Evolutionary conservation across 1,140 invertebrate species (phyloP).

Genomic region (fruit fly (Drosophila melanogaster)): Release_6_plus_ISO1_MT NT_033777.3:29670001-29670500

Average conservation of each 20-base stretch:
- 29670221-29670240: slow-evolving; percentile 24
- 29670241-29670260: slow-evolving; percentile 59
- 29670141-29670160: slow-evolving; percentile 51
- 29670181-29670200: neutral
- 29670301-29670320: neutral
- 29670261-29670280: slow-evolving; percentile 39
- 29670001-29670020: slow-evolving; percentile 61
- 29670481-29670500: slow-evolving; percentile 74
- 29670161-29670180: neutral
- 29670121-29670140: slow-evolving; percentile 64
- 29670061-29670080: slow-evolving; percentile 66
- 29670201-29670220: slow-evolving; percentile 21
- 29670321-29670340: neutral
- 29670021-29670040: slow-evolving; percentile 49
- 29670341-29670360: neutral
- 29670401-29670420: slow-evolving; percentile 24
- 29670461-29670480: slow-evolving; percentile 20
- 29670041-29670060: slow-evolving; percentile 48
- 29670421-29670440: neutral
- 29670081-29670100: slow-evolving; percentile 51
- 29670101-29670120: slow-evolving; percentile 51
- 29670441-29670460: no score
- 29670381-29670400: slow-evolving; percentile 51
- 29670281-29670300: slow-evolving; percentile 41
- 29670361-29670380: slow-evolving; percentile 13